These are phyloP conservation scores for Albula goreensis DNA, from an alignment of 2,113 vertebrate species.

Conservation along the genomic window DNA sequence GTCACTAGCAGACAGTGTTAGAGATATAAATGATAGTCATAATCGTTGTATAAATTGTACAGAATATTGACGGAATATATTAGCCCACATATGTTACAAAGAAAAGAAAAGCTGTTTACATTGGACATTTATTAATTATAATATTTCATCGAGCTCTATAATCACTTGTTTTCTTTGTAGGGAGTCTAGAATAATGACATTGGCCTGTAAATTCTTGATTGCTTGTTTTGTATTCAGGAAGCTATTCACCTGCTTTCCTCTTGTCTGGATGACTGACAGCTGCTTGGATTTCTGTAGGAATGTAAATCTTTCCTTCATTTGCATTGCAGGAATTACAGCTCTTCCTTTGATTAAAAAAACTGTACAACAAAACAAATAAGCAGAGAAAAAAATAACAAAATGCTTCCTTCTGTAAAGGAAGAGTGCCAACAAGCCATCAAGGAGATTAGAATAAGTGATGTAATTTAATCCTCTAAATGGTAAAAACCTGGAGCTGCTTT, in stretches of 20 bases:
- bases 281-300: not conserved
- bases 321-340: slow-evolving; percentile 1
- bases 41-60: not conserved
- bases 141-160: not conserved
- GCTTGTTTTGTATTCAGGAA: not conserved
- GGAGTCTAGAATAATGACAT: not conserved
- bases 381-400: not conserved
- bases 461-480: slow-evolving; percentile 21
- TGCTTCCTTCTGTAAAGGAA: not conserved
- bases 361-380: not conserved
- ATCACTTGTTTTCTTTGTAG: not conserved
- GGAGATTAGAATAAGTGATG: slow-evolving; percentile 9
- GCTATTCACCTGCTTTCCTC: not conserved
- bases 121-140: not conserved
- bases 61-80: not conserved
- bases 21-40: no score
- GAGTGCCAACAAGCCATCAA: not conserved
- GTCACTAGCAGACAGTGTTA: no score
- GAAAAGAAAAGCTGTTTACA: not conserved
- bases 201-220: not conserved
- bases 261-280: not conserved
- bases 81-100: not conserved
- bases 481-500: slow-evolving; percentile 32
- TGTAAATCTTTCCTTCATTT: not conserved
- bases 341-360: not conserved